Conservation (phyloP, 2,113 vertebrate genomes). For the Hoplias malabaricus region DNA sequence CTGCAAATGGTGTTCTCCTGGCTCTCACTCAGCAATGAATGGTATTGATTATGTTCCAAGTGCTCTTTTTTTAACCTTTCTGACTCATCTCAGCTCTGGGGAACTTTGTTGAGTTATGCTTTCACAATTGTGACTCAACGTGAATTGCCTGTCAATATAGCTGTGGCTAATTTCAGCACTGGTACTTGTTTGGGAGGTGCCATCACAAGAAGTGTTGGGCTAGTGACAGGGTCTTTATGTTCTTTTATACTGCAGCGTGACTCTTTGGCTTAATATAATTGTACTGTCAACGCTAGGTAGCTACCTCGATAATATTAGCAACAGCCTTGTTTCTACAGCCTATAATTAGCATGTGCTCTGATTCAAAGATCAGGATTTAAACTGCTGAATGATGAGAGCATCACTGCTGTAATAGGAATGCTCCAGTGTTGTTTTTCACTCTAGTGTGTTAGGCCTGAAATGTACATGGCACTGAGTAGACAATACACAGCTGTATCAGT, state of each 20-base stretch:
- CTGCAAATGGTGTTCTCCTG: conserved; percentile 11
- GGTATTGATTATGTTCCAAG: conserved; percentile 33
- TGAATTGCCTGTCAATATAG: background rate
- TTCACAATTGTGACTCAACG: conserved; percentile 19
- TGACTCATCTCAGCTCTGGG: background rate
- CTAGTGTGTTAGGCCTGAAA: no score
- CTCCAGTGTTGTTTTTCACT: no score
- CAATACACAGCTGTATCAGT: no score
- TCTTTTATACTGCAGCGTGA: background rate
- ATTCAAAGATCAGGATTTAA: background rate
- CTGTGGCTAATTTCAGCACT: conserved; percentile 13
- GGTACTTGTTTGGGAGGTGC: background rate
- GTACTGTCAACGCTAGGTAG: background rate
- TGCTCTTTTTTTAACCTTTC: background rate
- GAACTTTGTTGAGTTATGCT: background rate
- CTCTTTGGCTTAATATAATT: background rate
- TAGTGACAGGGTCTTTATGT: background rate
- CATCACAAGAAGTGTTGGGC: background rate
- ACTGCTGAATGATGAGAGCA: background rate
- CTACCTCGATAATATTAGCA: background rate
- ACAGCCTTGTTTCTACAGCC: background rate
- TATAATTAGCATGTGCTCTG: background rate
- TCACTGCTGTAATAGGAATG: background rate
- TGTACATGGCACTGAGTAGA: no score
- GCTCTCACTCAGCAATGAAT: conserved; percentile 15